Conservation (phyloP, 2,797 vertebrate genomes). For the Poeciliopsis paucimaculata region DNA sequence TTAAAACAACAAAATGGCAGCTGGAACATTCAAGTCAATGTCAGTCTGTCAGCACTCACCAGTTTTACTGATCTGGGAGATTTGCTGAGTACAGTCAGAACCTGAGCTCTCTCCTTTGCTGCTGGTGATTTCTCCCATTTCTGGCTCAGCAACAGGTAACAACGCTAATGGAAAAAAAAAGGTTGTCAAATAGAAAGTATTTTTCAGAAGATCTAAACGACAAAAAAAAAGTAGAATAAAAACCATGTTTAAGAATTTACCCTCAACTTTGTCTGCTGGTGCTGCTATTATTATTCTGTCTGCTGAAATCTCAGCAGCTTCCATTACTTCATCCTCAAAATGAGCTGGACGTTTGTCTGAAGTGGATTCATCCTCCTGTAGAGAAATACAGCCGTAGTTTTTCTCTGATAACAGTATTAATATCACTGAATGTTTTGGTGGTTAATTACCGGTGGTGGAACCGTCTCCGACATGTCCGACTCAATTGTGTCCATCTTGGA, state of each 20-base stretch:
- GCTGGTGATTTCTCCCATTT: conserved; percentile 24
- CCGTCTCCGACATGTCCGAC: conserved; percentile 5
- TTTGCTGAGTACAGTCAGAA: conserved; percentile 16
- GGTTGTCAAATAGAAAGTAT: background rate
- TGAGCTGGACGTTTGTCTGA: conserved; percentile 10
- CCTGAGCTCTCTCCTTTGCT: background rate
- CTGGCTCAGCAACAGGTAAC: conserved; percentile 17
- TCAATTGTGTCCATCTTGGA: conserved; percentile 8
- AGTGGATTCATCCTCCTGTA: conserved; percentile 33
- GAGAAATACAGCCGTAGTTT: background rate
- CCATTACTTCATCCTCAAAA: conserved; percentile 32
- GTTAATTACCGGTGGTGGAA: conserved; percentile 57
- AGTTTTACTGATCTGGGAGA: conserved; percentile 29
- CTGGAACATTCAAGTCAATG: background rate
- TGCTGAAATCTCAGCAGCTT: conserved; percentile 11
- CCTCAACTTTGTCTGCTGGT: conserved; percentile 29
- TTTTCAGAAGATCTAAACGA: background rate
- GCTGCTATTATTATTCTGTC: conserved; percentile 22
- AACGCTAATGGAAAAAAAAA: conserved; percentile 14
- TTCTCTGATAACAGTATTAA: background rate
- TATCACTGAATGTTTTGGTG: background rate
- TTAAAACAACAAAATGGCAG: conserved; percentile 8
- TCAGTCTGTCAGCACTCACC: conserved; percentile 35
- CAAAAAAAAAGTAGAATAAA: background rate
- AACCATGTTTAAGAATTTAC: background rate